These are phyloP conservation scores for Sminthopsis crassicaudata DNA, from an alignment of 2,113 vertebrate species.

Conservation along the genomic window DNA sequence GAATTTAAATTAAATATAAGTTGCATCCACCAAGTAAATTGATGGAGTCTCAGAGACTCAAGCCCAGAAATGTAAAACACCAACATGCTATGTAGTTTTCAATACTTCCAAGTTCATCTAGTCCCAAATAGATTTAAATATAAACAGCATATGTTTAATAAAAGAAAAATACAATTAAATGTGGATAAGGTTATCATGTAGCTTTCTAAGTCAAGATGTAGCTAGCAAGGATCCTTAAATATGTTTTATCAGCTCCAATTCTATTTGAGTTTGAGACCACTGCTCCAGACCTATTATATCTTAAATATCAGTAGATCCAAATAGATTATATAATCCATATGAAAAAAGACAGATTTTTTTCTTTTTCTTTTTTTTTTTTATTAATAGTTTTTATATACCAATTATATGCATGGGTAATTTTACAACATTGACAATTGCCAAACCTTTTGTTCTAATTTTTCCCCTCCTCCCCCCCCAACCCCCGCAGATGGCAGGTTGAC, in stretches of 20 bases:
- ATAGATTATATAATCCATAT: background rate
- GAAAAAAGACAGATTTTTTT: too few relatives aligned
- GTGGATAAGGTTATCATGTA: background rate
- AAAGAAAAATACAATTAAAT: background rate
- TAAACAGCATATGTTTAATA: background rate
- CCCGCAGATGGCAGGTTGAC: too few relatives aligned
- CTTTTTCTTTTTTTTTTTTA: too few relatives aligned
- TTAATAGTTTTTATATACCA: too few relatives aligned
- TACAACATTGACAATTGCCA: too few relatives aligned
- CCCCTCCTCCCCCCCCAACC: too few relatives aligned
- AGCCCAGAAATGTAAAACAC: background rate
- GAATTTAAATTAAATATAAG: too few relatives aligned
- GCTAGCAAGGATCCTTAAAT: background rate
- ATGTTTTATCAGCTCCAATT: background rate
- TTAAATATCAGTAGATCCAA: background rate
- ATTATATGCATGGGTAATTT: too few relatives aligned
- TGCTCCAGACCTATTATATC: background rate
- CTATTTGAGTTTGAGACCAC: background rate
- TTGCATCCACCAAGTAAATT: background rate
- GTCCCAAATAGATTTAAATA: background rate
- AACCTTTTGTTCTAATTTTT: too few relatives aligned
- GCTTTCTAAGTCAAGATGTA: background rate
- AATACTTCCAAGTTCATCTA: background rate
- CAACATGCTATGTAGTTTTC: background rate
- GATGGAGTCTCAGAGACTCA: background rate